Conservation (phyloP, 1,140 invertebrate genomes). For the Nilaparvata lugens region DNA sequence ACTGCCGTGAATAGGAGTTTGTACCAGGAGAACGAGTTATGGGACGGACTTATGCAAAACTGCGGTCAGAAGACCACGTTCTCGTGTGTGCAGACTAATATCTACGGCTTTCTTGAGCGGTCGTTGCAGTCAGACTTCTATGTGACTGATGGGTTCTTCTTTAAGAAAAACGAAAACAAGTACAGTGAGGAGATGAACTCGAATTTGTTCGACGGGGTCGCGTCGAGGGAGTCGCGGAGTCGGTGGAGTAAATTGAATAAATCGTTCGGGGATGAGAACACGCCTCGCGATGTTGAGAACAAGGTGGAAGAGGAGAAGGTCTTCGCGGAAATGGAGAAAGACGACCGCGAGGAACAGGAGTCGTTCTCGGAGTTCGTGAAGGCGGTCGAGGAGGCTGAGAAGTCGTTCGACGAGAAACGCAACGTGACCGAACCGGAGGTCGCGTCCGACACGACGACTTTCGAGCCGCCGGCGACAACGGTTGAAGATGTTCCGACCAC, state of each 20-base stretch:
- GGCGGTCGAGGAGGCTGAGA: slow-evolving; percentile 31
- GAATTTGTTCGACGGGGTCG: neutral
- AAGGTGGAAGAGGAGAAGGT: slow-evolving; percentile 36
- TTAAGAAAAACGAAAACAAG: slow-evolving; percentile 48
- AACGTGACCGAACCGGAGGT: too few species aligned
- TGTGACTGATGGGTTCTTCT: slow-evolving; percentile 55
- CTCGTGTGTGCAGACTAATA: slow-evolving; percentile 64
- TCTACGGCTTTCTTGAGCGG: slow-evolving; percentile 55
- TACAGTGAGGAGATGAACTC: slow-evolving; percentile 15
- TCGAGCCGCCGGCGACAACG: too few species aligned
- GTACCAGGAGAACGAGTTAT: slow-evolving; percentile 40
- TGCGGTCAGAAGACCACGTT: slow-evolving; percentile 53
- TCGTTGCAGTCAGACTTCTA: slow-evolving; percentile 56
- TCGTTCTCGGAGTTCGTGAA: slow-evolving; percentile 21
- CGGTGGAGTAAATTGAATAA: neutral
- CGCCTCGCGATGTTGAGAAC: neutral
- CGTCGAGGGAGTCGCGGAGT: neutral
- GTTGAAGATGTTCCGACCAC: too few species aligned
- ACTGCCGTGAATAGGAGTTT: slow-evolving; percentile 3
- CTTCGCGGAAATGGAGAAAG: slow-evolving; percentile 32
- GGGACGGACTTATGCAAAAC: slow-evolving; percentile 58
- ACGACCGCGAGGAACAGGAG: slow-evolving; percentile 31
- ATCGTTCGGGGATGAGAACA: neutral
- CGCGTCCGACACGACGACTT: too few species aligned
- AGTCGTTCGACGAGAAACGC: slow-evolving; percentile 26